phyloP scores from a whole-genome alignment of 2,113 vertebrate species.

The Platycercus adscitus region DNA sequence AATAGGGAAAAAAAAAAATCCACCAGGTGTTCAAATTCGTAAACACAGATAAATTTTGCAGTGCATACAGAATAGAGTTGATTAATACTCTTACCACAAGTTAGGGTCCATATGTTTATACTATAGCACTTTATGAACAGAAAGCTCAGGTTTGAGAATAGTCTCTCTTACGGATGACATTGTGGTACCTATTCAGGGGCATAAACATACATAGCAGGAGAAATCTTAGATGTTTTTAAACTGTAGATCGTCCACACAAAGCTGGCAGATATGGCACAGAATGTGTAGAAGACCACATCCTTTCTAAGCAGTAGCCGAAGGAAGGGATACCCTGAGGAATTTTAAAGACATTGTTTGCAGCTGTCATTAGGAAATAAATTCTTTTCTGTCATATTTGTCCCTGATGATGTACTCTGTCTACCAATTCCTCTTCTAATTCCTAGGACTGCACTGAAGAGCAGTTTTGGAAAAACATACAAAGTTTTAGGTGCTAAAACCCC shows the following conservation, averaged over 20 bases:
- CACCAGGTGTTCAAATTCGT: not conserved
- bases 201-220: not conserved
- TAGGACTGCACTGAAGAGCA: not conserved
- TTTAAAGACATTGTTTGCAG: not conserved
- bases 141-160: not conserved
- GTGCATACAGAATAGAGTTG: not conserved
- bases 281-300: not conserved
- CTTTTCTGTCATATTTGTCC: not conserved
- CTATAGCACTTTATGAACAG: not conserved
- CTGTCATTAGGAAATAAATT: not conserved
- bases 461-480: not conserved
- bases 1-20: not conserved
- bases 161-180: not conserved
- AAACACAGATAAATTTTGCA: not conserved
- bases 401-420: not conserved
- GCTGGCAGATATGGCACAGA: rapidly evolving
- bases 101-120: not conserved
- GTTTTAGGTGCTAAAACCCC: not conserved
- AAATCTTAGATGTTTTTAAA: not conserved
- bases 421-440: not conserved
- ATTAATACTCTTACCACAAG: not conserved
- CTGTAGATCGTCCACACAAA: not conserved
- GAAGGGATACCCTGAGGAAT: not conserved
- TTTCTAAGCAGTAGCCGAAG: not conserved
- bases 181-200: not conserved